Conservation (phyloP, 2,888 invertebrate genomes). For the Penaeus monodon region DNA sequence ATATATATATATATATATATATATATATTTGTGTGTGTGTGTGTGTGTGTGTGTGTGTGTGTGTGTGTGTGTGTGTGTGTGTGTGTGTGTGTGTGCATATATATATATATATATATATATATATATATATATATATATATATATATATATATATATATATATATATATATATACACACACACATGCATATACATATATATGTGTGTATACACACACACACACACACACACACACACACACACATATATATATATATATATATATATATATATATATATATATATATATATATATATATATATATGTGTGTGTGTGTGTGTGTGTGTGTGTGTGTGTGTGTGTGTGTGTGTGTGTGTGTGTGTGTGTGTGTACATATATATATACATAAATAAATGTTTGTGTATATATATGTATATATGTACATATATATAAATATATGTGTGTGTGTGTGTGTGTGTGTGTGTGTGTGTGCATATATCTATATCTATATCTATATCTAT, state of each 20-base stretch:
- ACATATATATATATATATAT: constrained; percentile 4
- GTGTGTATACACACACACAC: background rate
- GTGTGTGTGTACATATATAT: background rate
- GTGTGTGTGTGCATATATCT: background rate
- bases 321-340: background rate
- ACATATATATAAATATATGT: constrained; percentile 10
- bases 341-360: background rate
- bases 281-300: background rate
- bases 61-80: background rate
- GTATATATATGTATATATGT: background rate
- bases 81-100: background rate
- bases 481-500: background rate
- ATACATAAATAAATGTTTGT: background rate
- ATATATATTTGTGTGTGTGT: background rate
- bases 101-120: background rate
- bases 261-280: constrained; percentile 22
- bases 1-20: background rate
- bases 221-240: background rate
- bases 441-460: background rate
- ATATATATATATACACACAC: background rate
- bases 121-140: background rate
- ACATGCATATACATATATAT: background rate
- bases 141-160: background rate
- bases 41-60: background rate
- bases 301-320: background rate